A percentile compares a stretch with the other conserved stretches of the same genome.
These are phyloP conservation scores for Alfaro cultratus DNA, from an alignment of 2,797 vertebrate genomes.

Conservation along the genomic window DNA sequence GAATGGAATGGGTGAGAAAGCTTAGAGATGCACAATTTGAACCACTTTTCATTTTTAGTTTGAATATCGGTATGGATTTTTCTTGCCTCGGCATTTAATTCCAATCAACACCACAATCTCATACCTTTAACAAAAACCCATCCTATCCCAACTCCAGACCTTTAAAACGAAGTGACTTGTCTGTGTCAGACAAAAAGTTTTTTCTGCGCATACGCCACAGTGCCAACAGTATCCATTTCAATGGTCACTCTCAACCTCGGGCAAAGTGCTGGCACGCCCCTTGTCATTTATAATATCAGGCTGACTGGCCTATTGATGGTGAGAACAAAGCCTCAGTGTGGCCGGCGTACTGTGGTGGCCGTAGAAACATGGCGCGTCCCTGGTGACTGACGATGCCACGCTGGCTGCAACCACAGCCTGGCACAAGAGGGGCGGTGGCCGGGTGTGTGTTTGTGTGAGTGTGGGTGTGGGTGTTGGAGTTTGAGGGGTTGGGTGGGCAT, in stretches of 20 bases:
- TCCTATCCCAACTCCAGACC: neutral
- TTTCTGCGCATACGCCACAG: constrained; percentile 20
- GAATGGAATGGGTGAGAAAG: neutral
- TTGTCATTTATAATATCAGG: constrained; percentile 73
- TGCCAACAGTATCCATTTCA: constrained; percentile 62
- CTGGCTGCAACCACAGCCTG: constrained; percentile 73
- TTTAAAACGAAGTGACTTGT: neutral
- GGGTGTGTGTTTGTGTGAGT: neutral
- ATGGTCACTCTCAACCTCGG: constrained; percentile 43
- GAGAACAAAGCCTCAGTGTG: constrained; percentile 77
- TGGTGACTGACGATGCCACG: constrained; percentile 71
- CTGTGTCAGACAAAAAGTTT: constrained; percentile 25
- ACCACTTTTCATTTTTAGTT: neutral
- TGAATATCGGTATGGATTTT: neutral
- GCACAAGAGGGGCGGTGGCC: constrained; percentile 30
- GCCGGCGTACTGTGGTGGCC: constrained; percentile 65
- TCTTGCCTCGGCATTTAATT: neutral
- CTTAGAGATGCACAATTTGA: neutral
- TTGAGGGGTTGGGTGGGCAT: constrained; percentile 39
- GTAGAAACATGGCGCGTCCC: constrained; percentile 71
- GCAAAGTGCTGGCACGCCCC: constrained; percentile 54
- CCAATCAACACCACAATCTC: neutral
- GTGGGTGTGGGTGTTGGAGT: constrained; percentile 16
- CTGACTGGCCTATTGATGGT: constrained; percentile 75
- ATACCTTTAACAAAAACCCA: neutral